Evolutionary conservation across 1,140 invertebrate species (phyloP), one percentile per base, ranked within the genome.

Genomic region (Homarus americanus): DNA sequence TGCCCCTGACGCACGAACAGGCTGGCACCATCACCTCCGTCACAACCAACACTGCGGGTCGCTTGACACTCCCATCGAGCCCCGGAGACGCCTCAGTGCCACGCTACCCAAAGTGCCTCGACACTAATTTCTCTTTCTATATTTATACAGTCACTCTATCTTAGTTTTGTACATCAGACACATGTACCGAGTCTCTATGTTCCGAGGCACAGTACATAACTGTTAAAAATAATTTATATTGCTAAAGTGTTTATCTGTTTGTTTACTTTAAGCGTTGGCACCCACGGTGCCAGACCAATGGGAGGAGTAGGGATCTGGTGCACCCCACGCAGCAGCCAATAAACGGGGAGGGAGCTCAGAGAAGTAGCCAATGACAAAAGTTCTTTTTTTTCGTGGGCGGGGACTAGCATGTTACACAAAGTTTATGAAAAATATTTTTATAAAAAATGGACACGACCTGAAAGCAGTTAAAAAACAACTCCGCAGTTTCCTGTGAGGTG

Each of bases 251-350:
- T 78, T 28, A 82, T 82, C 66, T 49, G 36, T 36, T 28, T 38
- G 24, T 38, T 36, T 69, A 44, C 7, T 44, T n/a, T 5, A 41
- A 34, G n/a, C 69, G 78, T 80, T 88, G 86, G 86, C 86, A 88
- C 78, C 86, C 76, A 69, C 76, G 72, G 63, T 80, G 76, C 86
- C 75, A 80, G n/a, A 36, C 86, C 86, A 88, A 88, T 88, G 76
- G 76, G 86, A 88, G 53, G 63, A 44, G 76, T n/a, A 72, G 86
- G 38, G 24, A 69, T 73, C 76, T 32, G 32, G 38, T 24, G 38
- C 76, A 12, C 36, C 3, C 38, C 4, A 24, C 53, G 44, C n/a
- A 17, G 28, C 20, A 82, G 58, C 86, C 76, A 88, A 88, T 88
- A 32, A 69, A 36, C 38, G 76, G 32, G 15, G n/a, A 4, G 9